phyloP scores from a whole-genome alignment of 2,797 vertebrate species.

The Gymnoscopelus microlampas region DNA sequence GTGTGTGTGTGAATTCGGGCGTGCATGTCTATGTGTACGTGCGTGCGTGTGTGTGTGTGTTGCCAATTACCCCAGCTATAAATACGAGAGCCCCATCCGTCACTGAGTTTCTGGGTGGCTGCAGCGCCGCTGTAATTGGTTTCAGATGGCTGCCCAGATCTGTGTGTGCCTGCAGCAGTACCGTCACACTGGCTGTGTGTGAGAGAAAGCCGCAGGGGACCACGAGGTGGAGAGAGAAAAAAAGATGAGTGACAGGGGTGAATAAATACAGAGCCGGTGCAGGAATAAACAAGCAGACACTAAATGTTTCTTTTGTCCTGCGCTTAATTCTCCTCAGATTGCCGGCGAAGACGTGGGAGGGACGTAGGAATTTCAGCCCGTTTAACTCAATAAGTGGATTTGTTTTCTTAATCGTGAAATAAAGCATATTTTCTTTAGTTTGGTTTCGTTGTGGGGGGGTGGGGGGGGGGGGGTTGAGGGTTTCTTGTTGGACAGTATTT shows the following conservation, averaged over 20 bases:
- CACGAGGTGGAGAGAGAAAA: constrained; percentile 65
- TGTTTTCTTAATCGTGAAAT: constrained; percentile 31
- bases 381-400: constrained; percentile 51
- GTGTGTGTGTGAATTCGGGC: background rate
- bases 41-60: constrained; percentile 83
- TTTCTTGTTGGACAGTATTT: constrained; percentile 32
- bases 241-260: constrained; percentile 83
- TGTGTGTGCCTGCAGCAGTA: constrained; percentile 78
- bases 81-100: constrained; percentile 97
- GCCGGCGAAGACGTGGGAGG: constrained; percentile 18
- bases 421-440: constrained; percentile 41
- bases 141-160: constrained; percentile 91
- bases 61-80: constrained; percentile 99
- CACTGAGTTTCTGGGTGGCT: constrained; percentile 98
- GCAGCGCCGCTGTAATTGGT: constrained; percentile 93
- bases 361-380: constrained; percentile 35
- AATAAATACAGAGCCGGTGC: constrained; percentile 80
- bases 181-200: constrained; percentile 84
- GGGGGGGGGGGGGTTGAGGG: too few species aligned
- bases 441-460: constrained; percentile 23
- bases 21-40: constrained; percentile 31
- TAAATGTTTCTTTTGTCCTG: constrained; percentile 80
- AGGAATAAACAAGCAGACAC: constrained; percentile 83
- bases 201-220: constrained; percentile 88
- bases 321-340: constrained; percentile 53